These are phyloP conservation scores for Oscheius myriophilus DNA, from an alignment of 2,888 invertebrate species.

Conservation along the genomic window DNA sequence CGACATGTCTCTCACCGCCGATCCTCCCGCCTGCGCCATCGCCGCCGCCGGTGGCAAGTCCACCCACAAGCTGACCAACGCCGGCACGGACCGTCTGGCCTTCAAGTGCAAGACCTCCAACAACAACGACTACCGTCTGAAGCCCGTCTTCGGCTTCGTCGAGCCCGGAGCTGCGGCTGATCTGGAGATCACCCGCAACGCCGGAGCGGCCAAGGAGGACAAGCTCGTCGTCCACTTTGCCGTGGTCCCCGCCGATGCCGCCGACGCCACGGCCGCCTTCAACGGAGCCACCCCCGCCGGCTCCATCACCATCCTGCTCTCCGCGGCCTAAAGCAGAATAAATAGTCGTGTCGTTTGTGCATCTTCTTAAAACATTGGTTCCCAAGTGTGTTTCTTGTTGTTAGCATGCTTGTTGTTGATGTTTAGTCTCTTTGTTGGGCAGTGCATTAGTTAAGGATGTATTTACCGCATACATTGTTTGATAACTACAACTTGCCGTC, in stretches of 20 bases:
- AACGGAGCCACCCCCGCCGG: slow-evolving; percentile 32
- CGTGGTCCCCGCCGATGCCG: slow-evolving; percentile 35
- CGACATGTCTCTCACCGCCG: slow-evolving; percentile 28
- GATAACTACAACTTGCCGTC: too few relatives aligned
- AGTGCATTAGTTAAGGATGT: too few relatives aligned
- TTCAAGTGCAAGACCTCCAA: slow-evolving; percentile 27
- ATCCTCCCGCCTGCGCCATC: slow-evolving; percentile 36
- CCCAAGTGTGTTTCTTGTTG: too few relatives aligned
- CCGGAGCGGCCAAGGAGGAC: slow-evolving; percentile 33
- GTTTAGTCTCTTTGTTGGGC: too few relatives aligned
- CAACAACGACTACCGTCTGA: slow-evolving; percentile 34
- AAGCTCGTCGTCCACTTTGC: slow-evolving; percentile 41
- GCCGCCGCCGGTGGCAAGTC: slow-evolving; percentile 38
- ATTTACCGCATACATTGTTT: too few relatives aligned
- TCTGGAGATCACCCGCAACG: slow-evolving; percentile 34
- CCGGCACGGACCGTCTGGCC: slow-evolving; percentile 21
- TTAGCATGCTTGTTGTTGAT: too few relatives aligned
- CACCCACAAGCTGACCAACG: slow-evolving; percentile 38
- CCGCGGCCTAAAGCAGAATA: slow-evolving; percentile 18
- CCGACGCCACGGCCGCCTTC: slow-evolving; percentile 39
- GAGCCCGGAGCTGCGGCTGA: slow-evolving; percentile 35
- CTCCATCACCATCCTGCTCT: slow-evolving; percentile 33
- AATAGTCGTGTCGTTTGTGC: too few relatives aligned
- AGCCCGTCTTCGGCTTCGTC: slow-evolving; percentile 47
- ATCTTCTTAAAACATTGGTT: too few relatives aligned